Evolutionary conservation across 1,140 invertebrate species (phyloP), one percentile per base, ranked within the genome.

Genomic region (Vanessa tameamea): DNA sequence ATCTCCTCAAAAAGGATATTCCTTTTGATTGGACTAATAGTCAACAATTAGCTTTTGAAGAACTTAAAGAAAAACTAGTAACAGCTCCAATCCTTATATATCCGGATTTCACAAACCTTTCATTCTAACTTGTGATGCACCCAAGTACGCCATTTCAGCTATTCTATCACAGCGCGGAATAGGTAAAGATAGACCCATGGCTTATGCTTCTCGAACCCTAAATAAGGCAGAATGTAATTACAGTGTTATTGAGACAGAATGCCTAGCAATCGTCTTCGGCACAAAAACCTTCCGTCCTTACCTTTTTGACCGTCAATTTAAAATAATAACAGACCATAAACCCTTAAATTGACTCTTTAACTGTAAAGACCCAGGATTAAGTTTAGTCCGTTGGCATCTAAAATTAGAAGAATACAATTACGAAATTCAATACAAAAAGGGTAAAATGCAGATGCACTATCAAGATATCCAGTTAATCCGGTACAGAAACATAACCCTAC

Each of bases 181-280:
- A 14, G 78, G 78, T 14, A 66, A 82, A 61, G 85, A 88, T 16
- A 47, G 77, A 47, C 87, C 88, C 8, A 78, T 89, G 9, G 80
- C 85, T 31, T 89, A 14, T 23, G 64, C 76, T 2, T 69, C 61
- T 0, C 59, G 72, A 31, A 77, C 59, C 6, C 43, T 73, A 50
- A 82, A 79, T 53, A 77, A 82, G 63, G 59, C 31, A 11, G 79
- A 84, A 72, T 51, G 64, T 15, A 78, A 82, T 47, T 81, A 83
- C 50, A 78, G 37, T 16, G 64, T 59, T 1, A 83, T 71, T 6
- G 81, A 85, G 77, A 83, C 82, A 47, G 79, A 85, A 64, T 51
- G 77, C 6, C 23, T 75, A 63, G 67, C 79, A 14, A 78, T 83
- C 90, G 63, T 94, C 93, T 79, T 69, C 83, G 76, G 87, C 77